These are phyloP conservation scores for Bos indicus DNA, from an alignment of 2,113 vertebrate genomes.

Conservation along the genomic window DNA sequence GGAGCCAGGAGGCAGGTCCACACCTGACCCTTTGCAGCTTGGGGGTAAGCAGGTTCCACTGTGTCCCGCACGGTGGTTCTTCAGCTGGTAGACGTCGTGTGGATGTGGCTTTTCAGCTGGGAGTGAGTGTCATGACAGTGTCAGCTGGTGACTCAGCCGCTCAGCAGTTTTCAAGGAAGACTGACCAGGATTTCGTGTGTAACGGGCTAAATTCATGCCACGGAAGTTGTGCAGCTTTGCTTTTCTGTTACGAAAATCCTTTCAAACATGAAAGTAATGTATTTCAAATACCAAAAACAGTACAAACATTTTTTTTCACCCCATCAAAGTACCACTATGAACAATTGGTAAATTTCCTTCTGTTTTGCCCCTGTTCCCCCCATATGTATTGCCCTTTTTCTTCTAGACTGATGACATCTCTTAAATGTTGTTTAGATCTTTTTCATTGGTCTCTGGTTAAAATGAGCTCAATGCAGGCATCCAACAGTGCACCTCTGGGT, in stretches of 20 bases:
- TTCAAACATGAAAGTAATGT: not conserved
- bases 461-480: not conserved
- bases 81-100: fast-evolving
- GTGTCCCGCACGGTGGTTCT: no score
- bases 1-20: fast-evolving
- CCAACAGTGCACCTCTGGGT: fast-evolving
- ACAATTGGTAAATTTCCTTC: not conserved
- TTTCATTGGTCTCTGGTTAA: not conserved
- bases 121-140: fast-evolving
- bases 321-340: not conserved
- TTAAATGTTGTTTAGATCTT: no score
- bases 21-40: not conserved
- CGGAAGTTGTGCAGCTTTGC: not conserved
- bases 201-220: not conserved
- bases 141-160: fast-evolving
- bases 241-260: not conserved
- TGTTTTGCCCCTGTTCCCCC: fast-evolving
- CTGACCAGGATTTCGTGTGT: not conserved
- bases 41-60: fast-evolving
- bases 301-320: not conserved
- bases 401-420: not conserved
- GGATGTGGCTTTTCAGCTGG: fast-evolving
- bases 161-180: fast-evolving
- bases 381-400: not conserved
- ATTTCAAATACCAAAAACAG: not conserved